Conservation (phyloP, 2,888 invertebrate genomes). For the Lycaena phlaeas region DNA sequence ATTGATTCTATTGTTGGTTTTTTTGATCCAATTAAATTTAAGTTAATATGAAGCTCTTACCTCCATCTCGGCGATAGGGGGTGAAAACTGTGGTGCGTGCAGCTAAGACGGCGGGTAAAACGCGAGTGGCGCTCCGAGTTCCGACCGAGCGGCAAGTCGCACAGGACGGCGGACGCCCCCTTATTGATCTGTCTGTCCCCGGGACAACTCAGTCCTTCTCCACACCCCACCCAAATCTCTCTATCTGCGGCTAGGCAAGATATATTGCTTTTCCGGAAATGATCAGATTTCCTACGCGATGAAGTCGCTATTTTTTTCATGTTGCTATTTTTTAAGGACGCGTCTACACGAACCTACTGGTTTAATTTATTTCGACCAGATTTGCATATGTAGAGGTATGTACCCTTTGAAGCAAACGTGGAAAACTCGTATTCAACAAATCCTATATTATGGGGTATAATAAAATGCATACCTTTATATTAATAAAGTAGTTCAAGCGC, state of each 20-base stretch:
- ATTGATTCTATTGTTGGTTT: too few relatives aligned
- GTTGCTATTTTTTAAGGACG: background rate
- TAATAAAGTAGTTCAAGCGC: too few relatives aligned
- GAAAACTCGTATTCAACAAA: too few relatives aligned
- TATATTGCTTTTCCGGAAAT: conserved; percentile 58
- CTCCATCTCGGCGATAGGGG: conserved; percentile 10
- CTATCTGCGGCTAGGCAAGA: conserved; percentile 49
- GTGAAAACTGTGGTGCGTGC: conserved; percentile 8
- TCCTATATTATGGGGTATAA: too few relatives aligned
- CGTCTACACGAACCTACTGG: background rate
- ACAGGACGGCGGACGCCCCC: conserved; percentile 37
- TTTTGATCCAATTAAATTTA: too few relatives aligned
- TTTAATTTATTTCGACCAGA: background rate
- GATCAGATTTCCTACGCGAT: conserved; percentile 40
- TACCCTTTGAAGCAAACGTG: too few relatives aligned
- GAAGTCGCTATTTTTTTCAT: conserved; percentile 13
- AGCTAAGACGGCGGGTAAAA: conserved; percentile 18
- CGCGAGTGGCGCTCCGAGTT: conserved; percentile 24
- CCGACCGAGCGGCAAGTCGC: conserved; percentile 25
- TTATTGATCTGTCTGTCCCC: conserved; percentile 53
- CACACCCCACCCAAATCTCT: conserved; percentile 37
- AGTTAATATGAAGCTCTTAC: conserved; percentile 8
- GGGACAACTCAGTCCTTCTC: conserved; percentile 31
- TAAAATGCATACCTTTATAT: too few relatives aligned
- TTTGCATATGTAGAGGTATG: too few relatives aligned